Evolutionary conservation across 2,113 vertebrate genomes (phyloP).

Genomic region (Hippotragus niger): DNA sequence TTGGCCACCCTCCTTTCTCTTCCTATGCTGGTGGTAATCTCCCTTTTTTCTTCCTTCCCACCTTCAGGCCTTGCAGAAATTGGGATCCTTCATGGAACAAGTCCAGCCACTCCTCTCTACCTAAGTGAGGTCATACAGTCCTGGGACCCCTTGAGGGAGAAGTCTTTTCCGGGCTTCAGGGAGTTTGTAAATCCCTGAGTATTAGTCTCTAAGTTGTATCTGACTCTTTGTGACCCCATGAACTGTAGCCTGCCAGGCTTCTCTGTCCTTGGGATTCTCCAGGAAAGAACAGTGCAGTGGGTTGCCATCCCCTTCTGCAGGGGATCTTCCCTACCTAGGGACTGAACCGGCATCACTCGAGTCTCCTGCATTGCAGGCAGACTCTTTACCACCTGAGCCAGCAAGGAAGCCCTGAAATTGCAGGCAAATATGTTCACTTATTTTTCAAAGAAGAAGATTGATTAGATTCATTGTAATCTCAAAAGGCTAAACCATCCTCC

Average conservation of each 20-base stretch:
- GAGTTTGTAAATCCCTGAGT: not conserved
- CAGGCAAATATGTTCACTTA: not conserved
- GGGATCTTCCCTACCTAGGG: not conserved
- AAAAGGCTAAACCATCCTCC: not conserved
- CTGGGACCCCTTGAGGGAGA: not conserved
- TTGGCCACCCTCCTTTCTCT: not conserved
- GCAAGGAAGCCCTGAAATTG: not conserved
- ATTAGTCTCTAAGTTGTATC: not conserved
- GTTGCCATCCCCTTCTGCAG: not conserved
- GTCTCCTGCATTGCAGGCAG: not conserved
- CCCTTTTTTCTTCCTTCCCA: not conserved
- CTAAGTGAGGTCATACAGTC: not conserved
- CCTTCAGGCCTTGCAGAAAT: not conserved
- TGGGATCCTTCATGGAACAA: not conserved
- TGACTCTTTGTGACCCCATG: not conserved
- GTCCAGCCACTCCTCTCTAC: not conserved
- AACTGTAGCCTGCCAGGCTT: not conserved
- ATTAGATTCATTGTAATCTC: conserved; percentile 10
- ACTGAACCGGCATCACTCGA: not conserved
- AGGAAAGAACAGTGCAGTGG: not conserved
- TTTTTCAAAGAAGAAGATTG: conserved; percentile 24
- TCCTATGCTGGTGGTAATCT: not conserved
- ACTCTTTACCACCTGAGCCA: not conserved
- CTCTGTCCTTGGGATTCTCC: not conserved
- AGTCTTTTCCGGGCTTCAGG: not conserved